Base-by-base conservation (phyloP, 1,140 invertebrate genomes). In the Musca domestica region DNA sequence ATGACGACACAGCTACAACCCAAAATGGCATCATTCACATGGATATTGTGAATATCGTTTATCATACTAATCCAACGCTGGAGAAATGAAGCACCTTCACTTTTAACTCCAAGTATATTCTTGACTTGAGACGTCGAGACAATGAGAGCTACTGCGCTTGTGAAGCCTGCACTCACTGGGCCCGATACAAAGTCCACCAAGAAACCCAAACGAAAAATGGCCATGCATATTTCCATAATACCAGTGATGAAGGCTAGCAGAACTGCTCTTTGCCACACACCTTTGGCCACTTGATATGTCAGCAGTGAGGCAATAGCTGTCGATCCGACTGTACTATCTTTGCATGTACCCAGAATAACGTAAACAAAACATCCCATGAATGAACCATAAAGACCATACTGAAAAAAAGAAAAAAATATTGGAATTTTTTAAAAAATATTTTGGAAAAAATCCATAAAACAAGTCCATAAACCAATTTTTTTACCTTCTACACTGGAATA, bases 171-270 rank as follows among this genome's bases (percentile, higher is more conserved):
- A 48, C 94, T 95, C 0, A 98, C 95, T 0, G 95, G 94, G 3
- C 92, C 92, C 0, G 94, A 96, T 0, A 98, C 94, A 78, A 96
- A 98, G 81, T 97, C 93, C 67, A 97, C 92, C 34, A 98, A 83
- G 77, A 96, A 95, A 54, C 95, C 92, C 64, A 97, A 84, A 52
- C 95, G 93, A 25, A 96, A 87, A 20, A 95, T 74, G 3, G 94
- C 95, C 91, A 96, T 94, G 0, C 93, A 71, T 6, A 97, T 76
- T 76, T 95, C 90, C 1, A 96, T 86, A 19, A 93, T 73, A 6
- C 95, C 95, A n/a, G 86, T 86, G 0, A 96, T 81, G 67, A 98
- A 93, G 65, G 88, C 89, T 7, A 97, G 83, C 2, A 96, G 83
- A 7, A 96, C 87, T 0, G 94, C 93, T 72, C 95, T 90, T 71